Conservation (phyloP, 1,140 invertebrate species). For the Proales similis region DNA sequence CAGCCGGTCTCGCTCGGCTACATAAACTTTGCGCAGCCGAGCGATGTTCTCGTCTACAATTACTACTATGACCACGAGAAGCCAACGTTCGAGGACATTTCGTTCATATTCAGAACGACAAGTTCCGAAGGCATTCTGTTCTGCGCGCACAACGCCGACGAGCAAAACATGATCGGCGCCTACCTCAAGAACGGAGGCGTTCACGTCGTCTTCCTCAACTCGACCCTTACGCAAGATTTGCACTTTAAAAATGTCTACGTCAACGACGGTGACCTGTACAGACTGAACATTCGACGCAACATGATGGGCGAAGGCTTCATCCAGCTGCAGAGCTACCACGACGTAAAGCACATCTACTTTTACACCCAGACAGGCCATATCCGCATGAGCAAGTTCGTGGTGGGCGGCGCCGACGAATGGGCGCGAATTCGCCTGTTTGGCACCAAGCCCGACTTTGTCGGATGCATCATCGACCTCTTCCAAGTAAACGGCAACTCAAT, state of each 20-base stretch:
- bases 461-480: slow-evolving; percentile 34
- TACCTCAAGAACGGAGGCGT: slow-evolving; percentile 19
- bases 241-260: slow-evolving; percentile 16
- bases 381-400: slow-evolving; percentile 2
- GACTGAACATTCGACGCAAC: slow-evolving; percentile 26
- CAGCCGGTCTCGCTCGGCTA: slow-evolving; percentile 17
- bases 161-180: slow-evolving; percentile 15
- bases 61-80: slow-evolving; percentile 31
- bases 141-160: slow-evolving; percentile 20
- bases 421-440: slow-evolving; percentile 17
- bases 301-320: slow-evolving; percentile 19
- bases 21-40: background rate
- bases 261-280: slow-evolving; percentile 17
- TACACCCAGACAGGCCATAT: slow-evolving; percentile 35
- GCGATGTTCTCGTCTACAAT: slow-evolving; percentile 18
- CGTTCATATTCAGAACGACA: slow-evolving; percentile 23
- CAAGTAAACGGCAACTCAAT: slow-evolving; percentile 32
- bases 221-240: slow-evolving; percentile 7
- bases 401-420: slow-evolving; percentile 34
- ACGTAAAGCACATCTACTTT: slow-evolving; percentile 6
- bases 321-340: slow-evolving; percentile 24
- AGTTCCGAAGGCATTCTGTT: slow-evolving; percentile 20
- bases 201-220: slow-evolving; percentile 27
- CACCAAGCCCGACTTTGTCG: slow-evolving; percentile 10
- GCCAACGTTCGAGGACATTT: slow-evolving; percentile 25